Percentiles rank a stretch among this genome's conserved stretches.
Conservation (phyloP, 1,140 invertebrate species). For the Drosophila repleta region DNA sequence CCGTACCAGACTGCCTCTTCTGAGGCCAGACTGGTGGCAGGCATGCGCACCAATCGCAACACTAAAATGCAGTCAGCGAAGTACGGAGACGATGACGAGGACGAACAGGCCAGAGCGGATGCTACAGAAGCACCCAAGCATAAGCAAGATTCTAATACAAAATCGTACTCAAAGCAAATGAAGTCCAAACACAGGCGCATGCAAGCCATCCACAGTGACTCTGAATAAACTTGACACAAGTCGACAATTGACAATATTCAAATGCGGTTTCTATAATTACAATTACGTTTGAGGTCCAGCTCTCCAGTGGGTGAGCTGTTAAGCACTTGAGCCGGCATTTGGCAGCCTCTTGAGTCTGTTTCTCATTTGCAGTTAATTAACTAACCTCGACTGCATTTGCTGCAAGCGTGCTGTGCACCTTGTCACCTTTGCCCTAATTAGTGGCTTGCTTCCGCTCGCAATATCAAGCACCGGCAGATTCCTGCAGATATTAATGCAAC, state of each 20-base stretch:
- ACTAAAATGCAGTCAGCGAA: background rate
- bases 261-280: constrained; percentile 9
- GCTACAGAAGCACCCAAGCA: background rate
- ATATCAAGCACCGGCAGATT: background rate
- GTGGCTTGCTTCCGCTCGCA: background rate
- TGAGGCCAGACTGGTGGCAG: background rate
- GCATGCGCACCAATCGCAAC: constrained; percentile 43
- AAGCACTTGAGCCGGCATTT: background rate
- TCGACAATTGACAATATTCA: background rate
- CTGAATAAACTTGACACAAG: constrained; percentile 4
- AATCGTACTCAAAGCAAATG: constrained; percentile 2
- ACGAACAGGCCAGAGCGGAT: background rate
- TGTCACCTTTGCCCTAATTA: constrained; percentile 18
- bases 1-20: background rate
- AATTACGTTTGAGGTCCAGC: background rate
- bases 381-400: constrained; percentile 15
- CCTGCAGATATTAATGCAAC: background rate
- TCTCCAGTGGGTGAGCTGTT: background rate
- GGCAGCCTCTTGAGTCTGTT: background rate
- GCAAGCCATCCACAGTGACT: background rate
- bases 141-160: background rate
- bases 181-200: background rate
- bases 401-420: background rate
- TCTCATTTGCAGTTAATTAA: constrained; percentile 19
- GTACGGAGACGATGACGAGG: constrained; percentile 16